Percentiles rank a stretch among this genome's conserved stretches.
These are phyloP conservation scores for Hormiphora californensis DNA, from an alignment of 37 sponge, comb jelly and placozoan genomes.

Conservation along the genomic window DNA sequence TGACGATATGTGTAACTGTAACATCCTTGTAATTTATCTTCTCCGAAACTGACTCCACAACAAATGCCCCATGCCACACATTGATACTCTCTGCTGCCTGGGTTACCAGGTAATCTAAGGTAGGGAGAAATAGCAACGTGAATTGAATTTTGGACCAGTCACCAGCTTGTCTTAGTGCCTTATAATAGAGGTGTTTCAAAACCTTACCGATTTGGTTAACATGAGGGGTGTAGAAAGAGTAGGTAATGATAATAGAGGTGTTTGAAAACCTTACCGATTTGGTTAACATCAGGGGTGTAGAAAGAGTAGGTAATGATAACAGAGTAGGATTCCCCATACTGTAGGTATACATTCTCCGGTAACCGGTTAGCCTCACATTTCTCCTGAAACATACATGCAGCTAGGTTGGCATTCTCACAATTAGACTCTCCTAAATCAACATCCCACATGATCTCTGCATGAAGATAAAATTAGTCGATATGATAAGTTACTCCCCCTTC, in stretches of 20 bases:
- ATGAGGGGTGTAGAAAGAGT: background rate
- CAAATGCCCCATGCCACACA: slow-evolving; percentile 42
- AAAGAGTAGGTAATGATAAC: background rate
- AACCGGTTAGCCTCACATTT: background rate
- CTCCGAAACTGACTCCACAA: too few relatives aligned
- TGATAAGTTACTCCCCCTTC: too few relatives aligned
- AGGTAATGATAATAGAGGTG: background rate
- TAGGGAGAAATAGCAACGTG: too few relatives aligned
- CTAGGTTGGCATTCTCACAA: too few relatives aligned
- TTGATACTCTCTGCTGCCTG: background rate
- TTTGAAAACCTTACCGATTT: background rate
- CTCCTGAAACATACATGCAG: slow-evolving; percentile 44
- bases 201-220: background rate
- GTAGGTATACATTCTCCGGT: background rate
- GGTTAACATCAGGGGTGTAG: background rate
- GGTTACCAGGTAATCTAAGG: background rate
- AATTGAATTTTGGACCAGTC: too few relatives aligned
- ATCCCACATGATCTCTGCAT: too few relatives aligned
- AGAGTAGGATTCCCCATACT: background rate
- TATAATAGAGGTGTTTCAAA: background rate
- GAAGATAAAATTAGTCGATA: background rate
- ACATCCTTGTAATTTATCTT: too few relatives aligned
- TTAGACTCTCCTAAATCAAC: too few relatives aligned
- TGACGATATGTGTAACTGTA: too few relatives aligned
- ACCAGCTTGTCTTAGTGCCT: too few relatives aligned